Conservation (phyloP, 1,140 invertebrate species). For the Drosophila mojavensis region DNA sequence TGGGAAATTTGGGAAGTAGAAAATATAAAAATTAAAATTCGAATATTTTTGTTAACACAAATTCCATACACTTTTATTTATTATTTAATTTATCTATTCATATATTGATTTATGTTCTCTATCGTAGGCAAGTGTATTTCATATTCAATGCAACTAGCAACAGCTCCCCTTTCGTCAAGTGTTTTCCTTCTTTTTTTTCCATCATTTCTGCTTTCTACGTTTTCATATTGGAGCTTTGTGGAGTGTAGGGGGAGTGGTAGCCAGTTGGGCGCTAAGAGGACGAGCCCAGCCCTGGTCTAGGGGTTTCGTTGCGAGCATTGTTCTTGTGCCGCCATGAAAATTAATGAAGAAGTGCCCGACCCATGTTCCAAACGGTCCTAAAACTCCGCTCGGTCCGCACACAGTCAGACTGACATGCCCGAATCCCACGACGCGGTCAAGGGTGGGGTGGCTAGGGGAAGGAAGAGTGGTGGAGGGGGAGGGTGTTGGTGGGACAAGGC, state of each 20-base stretch:
- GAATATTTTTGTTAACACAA: too few species aligned
- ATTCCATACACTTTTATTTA: too few species aligned
- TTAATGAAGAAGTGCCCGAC: slow-evolving; percentile 83
- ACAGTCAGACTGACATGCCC: slow-evolving; percentile 36
- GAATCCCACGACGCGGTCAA: slow-evolving; percentile 1
- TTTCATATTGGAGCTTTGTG: slow-evolving; percentile 44
- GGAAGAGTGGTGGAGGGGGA: background rate
- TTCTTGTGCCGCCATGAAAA: slow-evolving; percentile 81
- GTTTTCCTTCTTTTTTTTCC: slow-evolving; percentile 27
- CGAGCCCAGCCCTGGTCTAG: too few species aligned
- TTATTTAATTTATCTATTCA: too few species aligned
- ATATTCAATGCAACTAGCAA: too few species aligned
- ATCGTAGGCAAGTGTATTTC: too few species aligned
- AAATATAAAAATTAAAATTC: background rate
- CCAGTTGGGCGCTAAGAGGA: background rate
- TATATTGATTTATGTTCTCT: too few species aligned
- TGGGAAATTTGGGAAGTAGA: too few species aligned
- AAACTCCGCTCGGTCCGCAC: slow-evolving; percentile 50
- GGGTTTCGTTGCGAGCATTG: slow-evolving; percentile 55
- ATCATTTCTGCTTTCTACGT: slow-evolving; percentile 68
- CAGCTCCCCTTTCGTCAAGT: slow-evolving; percentile 8
- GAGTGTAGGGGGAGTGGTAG: background rate
- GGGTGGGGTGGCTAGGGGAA: background rate
- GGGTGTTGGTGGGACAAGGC: background rate
- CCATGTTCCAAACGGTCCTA: slow-evolving; percentile 72